Evolutionary conservation across 92 coral and sea anemone genomes (phyloP), one percentile per base, ranked within the genome.

Genomic region (Epizoanthus ramosus): DNA sequence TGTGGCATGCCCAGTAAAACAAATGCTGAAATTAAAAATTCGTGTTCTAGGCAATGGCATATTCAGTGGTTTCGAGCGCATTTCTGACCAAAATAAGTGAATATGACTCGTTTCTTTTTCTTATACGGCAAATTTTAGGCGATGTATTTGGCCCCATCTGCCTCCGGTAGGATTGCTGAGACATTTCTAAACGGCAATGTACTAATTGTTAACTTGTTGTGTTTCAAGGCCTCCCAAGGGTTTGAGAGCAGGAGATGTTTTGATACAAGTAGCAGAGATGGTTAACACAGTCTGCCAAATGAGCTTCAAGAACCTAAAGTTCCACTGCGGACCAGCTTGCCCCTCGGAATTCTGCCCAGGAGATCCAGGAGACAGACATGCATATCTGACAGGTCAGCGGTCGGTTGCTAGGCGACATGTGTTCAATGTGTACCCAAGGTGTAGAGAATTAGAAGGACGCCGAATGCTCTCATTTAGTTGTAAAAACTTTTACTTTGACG

Each of bases 231-330:
- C 47, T 70, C 57, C 75, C 0, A 7, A 70, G 21, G 75, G 75
- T 43, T 41, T 41, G 33, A 70, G 8, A 4, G 75, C 75, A 31
- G 56, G 75, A 37, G 75, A 70, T 41, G 75, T 70, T n/a, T 70
- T 70, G 56, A 3, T 70, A 70, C 75, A 70, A 70, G 75, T 70
- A 25, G 75, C 75, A 33, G 75, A 70, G 57, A 70, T 70, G 75
- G 75, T 70, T 14, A 10, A 70, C 58, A 18, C 75, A 70, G 75
- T 70, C 16, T 70, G 75, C 23, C 75, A 41, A 43, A 43, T 52
- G 23, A 37, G 75, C 47, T 70, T 70, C 56, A 70, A 70, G 57
- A 70, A 70, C 15, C 24, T 70, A 16, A 70, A 43, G 56, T 70
- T 70, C 23, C 75, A 70, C 25, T 70, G 75, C 21, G 75, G 75